Base-by-base conservation (phyloP, 2,113 vertebrate genomes). In the Eidolon helvum region DNA sequence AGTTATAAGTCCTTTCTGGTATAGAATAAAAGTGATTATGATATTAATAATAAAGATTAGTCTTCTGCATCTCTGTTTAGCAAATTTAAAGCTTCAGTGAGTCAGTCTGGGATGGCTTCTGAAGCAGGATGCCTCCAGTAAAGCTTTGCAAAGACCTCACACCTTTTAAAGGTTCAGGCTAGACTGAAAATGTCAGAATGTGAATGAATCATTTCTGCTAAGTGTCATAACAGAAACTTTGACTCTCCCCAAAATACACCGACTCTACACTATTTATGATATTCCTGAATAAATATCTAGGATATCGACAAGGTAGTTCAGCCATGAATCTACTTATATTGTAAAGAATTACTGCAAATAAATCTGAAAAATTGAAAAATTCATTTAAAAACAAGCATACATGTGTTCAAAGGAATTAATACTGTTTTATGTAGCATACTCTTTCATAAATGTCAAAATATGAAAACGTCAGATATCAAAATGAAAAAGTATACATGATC, bases 11-110 rank as follows among this genome's bases (percentile, higher is more conserved):
- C 38, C 95, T 97, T 97, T 88, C 83, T 90, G 83, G 95, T 87
- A 80, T 97, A 95, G 96, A 98, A 97, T 97, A 95, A 96, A 90
- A 94, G 95, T 96, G 97, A 97, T 98, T 96, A 98, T 84, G 48
- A n/a, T 96, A 98, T 98, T 98, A 94, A 55, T 75, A 68, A 90
- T 55, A 75, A 93, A 69, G 94, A 2, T 72, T 96, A 98, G 86
- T 92, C 88, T 92, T 97, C 85, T 97, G 92, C 30, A 19, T 55
- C 18, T 35, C 93, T 97, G 94, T 95, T 80, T 50, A 18, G 10
- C 95, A 97, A 88, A 57, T 95, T 92, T 53, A 94, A 96, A 98
- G 59, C 63, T 10, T 88, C 33, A 57, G 35, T 26, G 33, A 68
- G 21, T 55, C 5, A 3, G 40, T 0, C 77, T 24, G 1, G 35